Evolutionary conservation across 2,888 invertebrate species (phyloP).

Genomic region (Minunthozetes semirufus): DNA sequence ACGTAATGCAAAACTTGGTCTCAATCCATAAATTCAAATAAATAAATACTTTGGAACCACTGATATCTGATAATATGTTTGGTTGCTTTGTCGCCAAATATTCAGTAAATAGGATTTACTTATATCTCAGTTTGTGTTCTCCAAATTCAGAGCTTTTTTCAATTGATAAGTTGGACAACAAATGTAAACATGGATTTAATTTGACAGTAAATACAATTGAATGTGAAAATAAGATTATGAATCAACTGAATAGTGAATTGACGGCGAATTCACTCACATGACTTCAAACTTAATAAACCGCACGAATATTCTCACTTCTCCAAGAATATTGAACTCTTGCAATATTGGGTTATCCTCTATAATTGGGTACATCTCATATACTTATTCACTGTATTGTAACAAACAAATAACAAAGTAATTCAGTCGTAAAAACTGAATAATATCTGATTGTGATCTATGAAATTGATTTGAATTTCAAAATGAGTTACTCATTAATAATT

Average conservation of each 20-base stretch:
- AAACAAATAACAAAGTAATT: too few relatives aligned
- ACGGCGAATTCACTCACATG: background rate
- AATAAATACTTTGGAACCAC: constrained; percentile 3
- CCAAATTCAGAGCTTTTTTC: background rate
- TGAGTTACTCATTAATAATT: too few relatives aligned
- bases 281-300: constrained; percentile 3
- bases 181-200: constrained; percentile 15
- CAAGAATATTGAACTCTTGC: too few relatives aligned
- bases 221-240: constrained; percentile 13
- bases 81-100: background rate
- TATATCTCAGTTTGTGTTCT: constrained; percentile 1
- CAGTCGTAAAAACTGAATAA: too few relatives aligned
- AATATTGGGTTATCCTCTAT: too few relatives aligned
- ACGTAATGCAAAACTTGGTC: background rate
- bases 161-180: background rate
- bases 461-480: too few relatives aligned
- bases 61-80: background rate
- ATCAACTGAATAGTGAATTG: background rate
- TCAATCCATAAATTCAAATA: constrained; percentile 14
- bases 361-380: too few relatives aligned
- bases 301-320: background rate
- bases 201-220: constrained; percentile 2
- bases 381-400: too few relatives aligned
- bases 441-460: too few relatives aligned
- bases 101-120: constrained; percentile 21